Conservation (phyloP, 2,888 invertebrate genomes). For the Eristalinus aeneus region DNA sequence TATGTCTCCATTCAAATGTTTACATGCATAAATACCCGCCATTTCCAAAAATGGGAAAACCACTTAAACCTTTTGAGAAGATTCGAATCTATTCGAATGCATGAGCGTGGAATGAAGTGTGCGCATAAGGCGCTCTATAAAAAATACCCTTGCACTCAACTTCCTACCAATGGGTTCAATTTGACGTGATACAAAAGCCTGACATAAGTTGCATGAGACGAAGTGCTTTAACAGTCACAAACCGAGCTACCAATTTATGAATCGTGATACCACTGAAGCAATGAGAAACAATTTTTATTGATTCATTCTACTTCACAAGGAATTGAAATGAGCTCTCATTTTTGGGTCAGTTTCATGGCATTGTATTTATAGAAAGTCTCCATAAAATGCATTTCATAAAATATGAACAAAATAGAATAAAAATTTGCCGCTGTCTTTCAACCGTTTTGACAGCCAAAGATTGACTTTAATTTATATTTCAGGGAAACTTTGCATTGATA, state of each 20-base stretch:
- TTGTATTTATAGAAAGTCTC: not conserved
- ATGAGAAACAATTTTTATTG: slow-evolving; percentile 16
- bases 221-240: slow-evolving; percentile 27
- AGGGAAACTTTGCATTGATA: not conserved
- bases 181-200: slow-evolving; percentile 26
- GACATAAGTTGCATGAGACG: slow-evolving; percentile 28
- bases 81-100: slow-evolving; percentile 53
- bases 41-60: slow-evolving; percentile 58
- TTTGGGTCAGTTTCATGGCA: not conserved
- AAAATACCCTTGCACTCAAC: slow-evolving; percentile 39
- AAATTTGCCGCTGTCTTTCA: slow-evolving; percentile 31
- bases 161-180: slow-evolving; percentile 47
- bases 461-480: not conserved
- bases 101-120: slow-evolving; percentile 28
- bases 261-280: not conserved
- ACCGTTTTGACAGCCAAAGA: slow-evolving; percentile 17
- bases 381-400: slow-evolving; percentile 26
- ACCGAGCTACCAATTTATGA: slow-evolving; percentile 2
- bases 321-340: not conserved
- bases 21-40: slow-evolving; percentile 20
- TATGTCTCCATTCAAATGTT: slow-evolving; percentile 31
- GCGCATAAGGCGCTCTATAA: not conserved
- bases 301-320: not conserved
- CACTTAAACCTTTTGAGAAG: slow-evolving; percentile 60
- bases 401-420: too few relatives aligned